Conservation (phyloP, 1,140 invertebrate species). For the Drosophila sp. region DNA sequence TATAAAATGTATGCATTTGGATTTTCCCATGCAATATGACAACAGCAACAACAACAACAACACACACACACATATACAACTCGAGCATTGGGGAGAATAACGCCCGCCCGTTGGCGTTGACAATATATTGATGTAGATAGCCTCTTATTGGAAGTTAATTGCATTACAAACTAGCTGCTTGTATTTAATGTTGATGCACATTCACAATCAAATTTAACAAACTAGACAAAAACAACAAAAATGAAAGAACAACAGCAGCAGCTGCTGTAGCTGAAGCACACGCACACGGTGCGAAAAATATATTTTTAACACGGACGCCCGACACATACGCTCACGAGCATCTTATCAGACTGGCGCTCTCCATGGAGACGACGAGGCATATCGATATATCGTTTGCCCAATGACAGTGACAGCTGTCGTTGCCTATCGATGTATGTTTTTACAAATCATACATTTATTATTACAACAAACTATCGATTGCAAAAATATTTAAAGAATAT, state of each 20-base stretch:
- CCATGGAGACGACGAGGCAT: conserved; percentile 10
- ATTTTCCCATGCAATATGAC: conserved; percentile 22
- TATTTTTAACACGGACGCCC: conserved; percentile 48
- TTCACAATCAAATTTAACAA: conserved; percentile 31
- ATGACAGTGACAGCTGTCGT: conserved; percentile 5
- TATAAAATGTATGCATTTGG: conserved; percentile 26
- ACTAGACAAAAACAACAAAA: conserved; percentile 51
- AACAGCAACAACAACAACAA: conserved; percentile 19
- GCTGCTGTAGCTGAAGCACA: conserved; percentile 45
- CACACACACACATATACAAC: conserved; percentile 14
- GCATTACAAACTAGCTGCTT: conserved; percentile 12
- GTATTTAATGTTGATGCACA: conserved; percentile 32
- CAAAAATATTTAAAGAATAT: too few species aligned
- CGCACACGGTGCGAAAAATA: conserved; percentile 52
- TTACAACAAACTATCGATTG: too few species aligned
- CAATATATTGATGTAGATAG: conserved; percentile 33
- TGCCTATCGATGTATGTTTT: conserved; percentile 17
- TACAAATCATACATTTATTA: too few species aligned
- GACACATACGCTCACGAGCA: conserved; percentile 54
- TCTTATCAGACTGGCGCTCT: conserved; percentile 55
- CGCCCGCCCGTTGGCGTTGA: conserved; percentile 41
- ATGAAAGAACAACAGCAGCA: conserved; percentile 43
- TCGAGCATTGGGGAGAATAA: conserved; percentile 39
- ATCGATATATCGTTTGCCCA: conserved; percentile 20
- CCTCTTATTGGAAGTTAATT: conserved; percentile 48